Base-by-base conservation (phyloP, 2,888 invertebrate genomes). In the Maniola hyperantus region DNA sequence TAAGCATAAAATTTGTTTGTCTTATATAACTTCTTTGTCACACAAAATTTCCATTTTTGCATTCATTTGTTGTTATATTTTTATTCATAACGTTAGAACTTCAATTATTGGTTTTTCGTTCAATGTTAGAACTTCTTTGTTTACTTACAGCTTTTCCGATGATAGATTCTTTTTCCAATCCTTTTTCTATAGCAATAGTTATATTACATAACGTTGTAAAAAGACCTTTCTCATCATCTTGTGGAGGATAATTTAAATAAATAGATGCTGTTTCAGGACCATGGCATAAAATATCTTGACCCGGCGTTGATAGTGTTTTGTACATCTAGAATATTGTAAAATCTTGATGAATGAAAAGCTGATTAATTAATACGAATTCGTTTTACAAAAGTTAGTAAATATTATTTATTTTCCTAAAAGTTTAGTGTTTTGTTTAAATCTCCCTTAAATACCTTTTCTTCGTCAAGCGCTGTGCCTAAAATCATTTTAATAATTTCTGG, bases 141-240 rank as follows among this genome's bases (percentile, higher is more conserved):
- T 53, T 62, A 84, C 88, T 81, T 80, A 91, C 91, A 68, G 89
- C 85, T 81, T 83, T 81, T 0, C 85, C 84, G 46, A 92, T 71
- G 1, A 78, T 67, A 0, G 91, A 91, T 44, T 87, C 79, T 8
- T 73, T 76, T 39, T 71, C 72, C 48, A 92, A 66, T 13, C 86
- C 88, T 2, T 74, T 74, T 55, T 90, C 89, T 15, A 92, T 87
- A 6, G 82, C 79, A 0, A 64, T 60, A 0, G 88, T 83, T 8
- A 87, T 80, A 11, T 83, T 75, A 69, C 92, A 92, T 8, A 91
- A 67, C 0, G 81, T 74, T 7, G 74, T 54, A 0, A 84, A 71
- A 0, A 91, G 48, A 0, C 50, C 66, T 0, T 77, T 78, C 5
- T 67, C 69, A 26, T 79, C 71, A 0, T 69, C 63, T 5, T 74